These are phyloP conservation scores for Rhogogaster chlorosoma DNA, from an alignment of 2,888 invertebrate genomes.

Conservation along the genomic window DNA sequence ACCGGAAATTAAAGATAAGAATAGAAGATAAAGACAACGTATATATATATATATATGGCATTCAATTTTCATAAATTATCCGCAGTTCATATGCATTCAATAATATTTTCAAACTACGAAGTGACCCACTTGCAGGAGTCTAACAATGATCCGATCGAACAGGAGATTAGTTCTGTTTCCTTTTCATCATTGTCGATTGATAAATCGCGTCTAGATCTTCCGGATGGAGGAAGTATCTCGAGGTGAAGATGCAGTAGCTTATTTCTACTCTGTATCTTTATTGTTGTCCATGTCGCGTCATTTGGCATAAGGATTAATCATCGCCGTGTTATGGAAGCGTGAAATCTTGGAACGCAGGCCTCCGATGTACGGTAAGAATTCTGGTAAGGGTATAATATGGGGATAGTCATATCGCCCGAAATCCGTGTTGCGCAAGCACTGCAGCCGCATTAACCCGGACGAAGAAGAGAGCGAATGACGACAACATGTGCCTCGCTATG, in stretches of 20 bases:
- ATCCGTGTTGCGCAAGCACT: conserved; percentile 49
- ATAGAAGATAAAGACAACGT: not conserved
- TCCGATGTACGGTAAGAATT: not conserved
- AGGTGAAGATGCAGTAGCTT: not conserved
- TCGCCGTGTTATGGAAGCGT: not conserved
- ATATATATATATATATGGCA: not conserved
- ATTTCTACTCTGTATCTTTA: not conserved
- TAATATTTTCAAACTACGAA: not conserved
- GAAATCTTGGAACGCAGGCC: not conserved
- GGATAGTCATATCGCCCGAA: not conserved
- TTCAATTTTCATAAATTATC: conserved; percentile 1
- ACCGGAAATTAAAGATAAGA: not conserved
- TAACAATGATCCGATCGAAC: not conserved
- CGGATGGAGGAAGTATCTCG: not conserved
- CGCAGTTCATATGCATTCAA: not conserved
- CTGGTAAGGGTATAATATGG: not conserved
- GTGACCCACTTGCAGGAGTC: not conserved
- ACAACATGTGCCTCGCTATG: conserved; percentile 37
- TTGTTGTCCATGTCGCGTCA: not conserved
- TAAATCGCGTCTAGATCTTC: not conserved
- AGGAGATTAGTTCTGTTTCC: not conserved
- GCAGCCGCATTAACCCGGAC: conserved; percentile 36
- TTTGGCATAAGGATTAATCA: not conserved
- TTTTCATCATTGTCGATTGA: not conserved
- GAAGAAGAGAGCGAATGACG: conserved; percentile 31